Base-by-base conservation (phyloP, 1,140 invertebrate species). In the Apis dorsata region DNA sequence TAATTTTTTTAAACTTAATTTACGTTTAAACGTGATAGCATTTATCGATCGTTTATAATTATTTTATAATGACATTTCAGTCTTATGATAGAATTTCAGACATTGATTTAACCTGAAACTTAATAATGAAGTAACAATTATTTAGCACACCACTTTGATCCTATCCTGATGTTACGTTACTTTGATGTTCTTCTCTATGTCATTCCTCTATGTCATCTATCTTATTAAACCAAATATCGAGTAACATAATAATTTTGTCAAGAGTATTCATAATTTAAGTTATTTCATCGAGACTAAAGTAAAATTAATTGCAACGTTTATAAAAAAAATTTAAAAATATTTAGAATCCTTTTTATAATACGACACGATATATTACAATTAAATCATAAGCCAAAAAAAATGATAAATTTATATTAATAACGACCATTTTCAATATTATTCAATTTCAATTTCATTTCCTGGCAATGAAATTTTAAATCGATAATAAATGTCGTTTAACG, bases 31-130 rank as follows among this genome's bases (percentile, higher is more conserved):
- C 17, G n/a, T 12, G 9, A 49, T 12, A 13, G 19, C 3, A 57
- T 8, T 70, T 59, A 60, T 70, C 15, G 66, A 69, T 69, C 53
- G 21, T 34, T 44, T 28, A 79, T 44, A 79, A 59, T 70, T 72
- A 44, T 70, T 70, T n/a, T 24, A 10, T 70, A 62, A 72, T 72
- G 60, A 55, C 12, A 24, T 53, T 53, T 34, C 51, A 21, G 19
- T n/a, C 66, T 24, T 21, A 44, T 28, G 53, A 57, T 75, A 49
- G 57, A 66, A 81, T 81, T 81, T 74, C 51, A 57, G 75, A 24
- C 53, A 59, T 75, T 57, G 10, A 81, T 21, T 19, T 81, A 66
- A 11, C 24, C 24, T 0, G 7, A 9, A 34, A 12, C 57, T 62
- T 19, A 62, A 71, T 34, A 49, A 28, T 1, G 12, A 53, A 49